A percentile compares a stretch with the other conserved stretches of the same genome.
phyloP scores from a whole-genome alignment of 2,888 invertebrate species.

The Aporophyla nigra region DNA sequence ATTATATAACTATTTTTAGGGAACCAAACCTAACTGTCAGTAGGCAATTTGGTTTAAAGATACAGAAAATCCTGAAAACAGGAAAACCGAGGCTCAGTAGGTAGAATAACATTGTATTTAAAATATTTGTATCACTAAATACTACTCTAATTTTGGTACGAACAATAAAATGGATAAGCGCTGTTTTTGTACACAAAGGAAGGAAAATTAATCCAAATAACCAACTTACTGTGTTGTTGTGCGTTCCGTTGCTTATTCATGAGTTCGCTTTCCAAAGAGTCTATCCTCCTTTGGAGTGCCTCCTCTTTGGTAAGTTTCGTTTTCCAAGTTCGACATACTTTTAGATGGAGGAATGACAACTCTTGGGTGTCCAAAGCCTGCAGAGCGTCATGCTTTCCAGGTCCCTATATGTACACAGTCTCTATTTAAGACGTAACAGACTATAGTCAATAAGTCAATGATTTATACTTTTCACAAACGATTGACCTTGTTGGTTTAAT shows the following conservation, averaged over 20 bases:
- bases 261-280: slow-evolving; percentile 86
- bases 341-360: slow-evolving; percentile 89
- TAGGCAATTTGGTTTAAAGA: background rate
- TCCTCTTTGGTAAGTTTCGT: slow-evolving; percentile 84
- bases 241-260: slow-evolving; percentile 86
- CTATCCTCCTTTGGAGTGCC: slow-evolving; percentile 84
- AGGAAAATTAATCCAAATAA: slow-evolving; percentile 24
- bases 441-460: slow-evolving; percentile 3
- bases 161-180: slow-evolving; percentile 16
- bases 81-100: slow-evolving; percentile 24
- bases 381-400: slow-evolving; percentile 25
- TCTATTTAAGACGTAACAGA: background rate
- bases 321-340: slow-evolving; percentile 89
- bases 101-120: slow-evolving; percentile 13
- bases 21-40: background rate
- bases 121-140: slow-evolving; percentile 11
- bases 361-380: slow-evolving; percentile 89
- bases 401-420: slow-evolving; percentile 21
- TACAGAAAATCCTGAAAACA: background rate
- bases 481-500: background rate
- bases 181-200: slow-evolving; percentile 28
- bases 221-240: slow-evolving; percentile 86
- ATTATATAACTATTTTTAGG: background rate
- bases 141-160: background rate
- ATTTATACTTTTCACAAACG: background rate